These are phyloP conservation scores for Conus betulinus DNA, from an alignment of 1,140 invertebrate genomes.

Conservation along the genomic window DNA sequence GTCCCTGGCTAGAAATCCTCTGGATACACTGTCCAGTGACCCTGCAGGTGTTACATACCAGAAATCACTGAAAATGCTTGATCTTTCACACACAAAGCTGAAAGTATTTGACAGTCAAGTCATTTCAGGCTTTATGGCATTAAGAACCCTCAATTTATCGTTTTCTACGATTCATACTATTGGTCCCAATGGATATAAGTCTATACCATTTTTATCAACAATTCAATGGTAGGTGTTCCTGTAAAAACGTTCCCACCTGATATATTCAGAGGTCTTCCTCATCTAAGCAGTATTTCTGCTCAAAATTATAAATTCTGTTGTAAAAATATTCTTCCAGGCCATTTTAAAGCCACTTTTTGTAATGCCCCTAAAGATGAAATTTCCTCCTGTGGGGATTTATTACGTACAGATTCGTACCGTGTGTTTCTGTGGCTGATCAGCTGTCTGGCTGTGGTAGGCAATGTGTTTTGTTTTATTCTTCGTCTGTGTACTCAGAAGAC, in stretches of 20 bases:
- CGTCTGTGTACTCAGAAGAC: too few species aligned
- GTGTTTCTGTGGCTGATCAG: not conserved
- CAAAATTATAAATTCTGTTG: not conserved
- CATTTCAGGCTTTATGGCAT: not conserved
- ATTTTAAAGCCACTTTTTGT: not conserved
- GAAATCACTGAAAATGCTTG: not conserved
- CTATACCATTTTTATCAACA: not conserved
- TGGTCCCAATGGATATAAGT: not conserved
- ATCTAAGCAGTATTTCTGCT: not conserved
- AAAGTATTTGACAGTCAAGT: not conserved
- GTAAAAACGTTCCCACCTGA: not conserved
- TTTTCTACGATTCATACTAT: not conserved
- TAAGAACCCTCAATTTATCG: too few species aligned
- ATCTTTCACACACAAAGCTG: not conserved
- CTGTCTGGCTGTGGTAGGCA: not conserved
- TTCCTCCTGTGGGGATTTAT: not conserved
- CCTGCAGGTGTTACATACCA: constrained; percentile 1
- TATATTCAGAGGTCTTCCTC: not conserved
- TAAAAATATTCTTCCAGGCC: too few species aligned
- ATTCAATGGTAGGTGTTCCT: not conserved
- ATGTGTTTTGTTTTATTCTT: not conserved
- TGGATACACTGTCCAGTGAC: not conserved
- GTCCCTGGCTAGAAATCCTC: constrained; percentile 14
- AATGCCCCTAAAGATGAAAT: not conserved
- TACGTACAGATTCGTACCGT: not conserved